Percentiles rank a stretch among this genome's conserved stretches.
phyloP scores from a whole-genome alignment of 2,113 vertebrate genomes.

The Ranitomeya imitator region DNA sequence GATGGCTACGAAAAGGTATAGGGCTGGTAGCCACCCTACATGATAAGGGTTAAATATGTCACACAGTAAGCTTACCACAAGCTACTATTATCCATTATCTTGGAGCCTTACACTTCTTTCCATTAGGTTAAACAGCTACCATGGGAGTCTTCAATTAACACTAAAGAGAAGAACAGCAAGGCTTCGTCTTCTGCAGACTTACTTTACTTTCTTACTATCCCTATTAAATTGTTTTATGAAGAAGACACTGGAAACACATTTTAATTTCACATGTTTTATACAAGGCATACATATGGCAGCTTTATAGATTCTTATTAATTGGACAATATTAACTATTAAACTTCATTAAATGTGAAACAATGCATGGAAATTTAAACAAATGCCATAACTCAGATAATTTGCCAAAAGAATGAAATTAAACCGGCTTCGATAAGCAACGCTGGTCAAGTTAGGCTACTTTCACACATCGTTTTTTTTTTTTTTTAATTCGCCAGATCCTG shows the following conservation, averaged over 20 bases:
- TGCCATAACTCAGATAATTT: not conserved
- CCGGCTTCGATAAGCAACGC: not conserved
- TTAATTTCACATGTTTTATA: not conserved
- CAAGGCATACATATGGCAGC: not conserved
- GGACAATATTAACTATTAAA: not conserved
- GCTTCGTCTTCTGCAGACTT: slow-evolving; percentile 3
- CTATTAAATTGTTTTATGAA: slow-evolving; percentile 20
- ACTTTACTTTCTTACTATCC: slow-evolving; percentile 8
- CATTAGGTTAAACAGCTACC: slow-evolving; percentile 42
- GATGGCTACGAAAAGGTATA: not conserved
- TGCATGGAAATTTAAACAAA: not conserved
- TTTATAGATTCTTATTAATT: not conserved
- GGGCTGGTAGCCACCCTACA: not conserved
- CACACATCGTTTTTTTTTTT: too few relatives aligned
- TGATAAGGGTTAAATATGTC: slow-evolving; percentile 31
- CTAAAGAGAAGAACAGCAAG: not conserved
- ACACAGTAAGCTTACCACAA: slow-evolving; percentile 3
- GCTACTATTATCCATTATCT: slow-evolving; percentile 13
- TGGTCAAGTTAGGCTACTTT: not conserved
- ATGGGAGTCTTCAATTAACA: slow-evolving; percentile 35
- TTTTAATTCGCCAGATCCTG: too few relatives aligned
- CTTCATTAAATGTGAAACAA: not conserved
- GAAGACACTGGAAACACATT: not conserved
- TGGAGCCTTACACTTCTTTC: slow-evolving; percentile 5
- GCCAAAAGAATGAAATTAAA: not conserved